phyloP scores from a whole-genome alignment of 1,140 invertebrate species.

The Drosophila arawakana region DNA sequence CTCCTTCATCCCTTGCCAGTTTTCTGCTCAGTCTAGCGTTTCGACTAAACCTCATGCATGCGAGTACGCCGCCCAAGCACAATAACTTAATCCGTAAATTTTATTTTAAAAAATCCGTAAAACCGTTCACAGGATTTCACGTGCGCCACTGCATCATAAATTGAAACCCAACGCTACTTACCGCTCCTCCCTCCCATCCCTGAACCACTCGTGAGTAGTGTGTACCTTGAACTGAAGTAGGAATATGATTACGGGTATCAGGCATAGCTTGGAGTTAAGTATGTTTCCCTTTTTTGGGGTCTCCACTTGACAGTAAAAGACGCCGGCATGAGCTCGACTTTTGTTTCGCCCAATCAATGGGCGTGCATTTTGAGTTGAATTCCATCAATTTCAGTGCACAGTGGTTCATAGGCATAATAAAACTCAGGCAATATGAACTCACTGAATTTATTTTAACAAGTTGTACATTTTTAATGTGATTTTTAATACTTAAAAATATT shows the following conservation, averaged over 20 bases:
- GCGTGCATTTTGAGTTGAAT: constrained; percentile 48
- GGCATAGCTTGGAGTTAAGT: constrained; percentile 12
- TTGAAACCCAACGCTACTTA: constrained; percentile 66
- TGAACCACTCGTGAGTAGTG: constrained; percentile 17
- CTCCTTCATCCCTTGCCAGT: neutral
- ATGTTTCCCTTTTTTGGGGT: constrained; percentile 14
- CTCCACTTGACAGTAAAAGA: constrained; percentile 16
- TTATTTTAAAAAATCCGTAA: constrained; percentile 81
- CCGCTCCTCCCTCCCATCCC: constrained; percentile 17
- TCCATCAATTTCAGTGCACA: neutral
- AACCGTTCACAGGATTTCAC: constrained; percentile 71
- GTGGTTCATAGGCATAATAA: neutral
- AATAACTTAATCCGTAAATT: constrained; percentile 84
- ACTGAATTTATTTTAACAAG: too few species aligned
- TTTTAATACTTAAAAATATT: too few species aligned
- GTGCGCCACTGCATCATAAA: constrained; percentile 65
- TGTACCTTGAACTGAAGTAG: constrained; percentile 6
- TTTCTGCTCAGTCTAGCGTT: constrained; percentile 31
- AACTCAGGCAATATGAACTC: neutral
- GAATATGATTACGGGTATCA: neutral
- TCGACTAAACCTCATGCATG: constrained; percentile 34
- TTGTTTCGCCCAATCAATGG: constrained; percentile 58
- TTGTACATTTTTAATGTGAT: too few species aligned
- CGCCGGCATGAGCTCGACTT: constrained; percentile 18
- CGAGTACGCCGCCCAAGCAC: constrained; percentile 34